Conservation (phyloP, 2,797 vertebrate genomes). For the Tokudaia muenninki region DNA sequence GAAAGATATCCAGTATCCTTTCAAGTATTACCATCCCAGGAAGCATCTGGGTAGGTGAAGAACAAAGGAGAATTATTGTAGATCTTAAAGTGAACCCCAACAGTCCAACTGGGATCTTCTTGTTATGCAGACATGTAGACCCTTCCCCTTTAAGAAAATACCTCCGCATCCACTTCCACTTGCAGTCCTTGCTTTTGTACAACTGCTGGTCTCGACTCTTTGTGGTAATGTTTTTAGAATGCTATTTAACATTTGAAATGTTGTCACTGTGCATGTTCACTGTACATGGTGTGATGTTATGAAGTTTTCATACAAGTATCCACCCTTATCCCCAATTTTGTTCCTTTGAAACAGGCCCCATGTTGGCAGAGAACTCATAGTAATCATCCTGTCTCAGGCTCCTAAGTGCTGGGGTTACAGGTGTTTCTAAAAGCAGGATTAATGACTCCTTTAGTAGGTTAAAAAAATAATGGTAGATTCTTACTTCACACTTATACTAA, state of each 20-base stretch:
- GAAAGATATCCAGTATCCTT: not conserved
- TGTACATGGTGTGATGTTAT: not conserved
- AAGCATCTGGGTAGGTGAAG: not conserved
- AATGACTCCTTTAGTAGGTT: conserved; percentile 47
- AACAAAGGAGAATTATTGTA: not conserved
- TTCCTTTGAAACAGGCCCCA: not conserved
- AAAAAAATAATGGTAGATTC: not conserved
- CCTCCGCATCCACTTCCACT: not conserved
- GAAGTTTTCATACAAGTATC: not conserved
- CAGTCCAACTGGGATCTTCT: not conserved
- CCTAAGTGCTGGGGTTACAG: not conserved
- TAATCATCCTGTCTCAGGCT: not conserved
- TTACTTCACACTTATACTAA: not conserved
- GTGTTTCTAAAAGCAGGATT: conserved; percentile 20
- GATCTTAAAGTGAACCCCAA: not conserved
- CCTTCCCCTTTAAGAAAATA: not conserved
- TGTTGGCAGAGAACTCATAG: not conserved
- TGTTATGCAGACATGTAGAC: not conserved
- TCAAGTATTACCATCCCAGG: not conserved
- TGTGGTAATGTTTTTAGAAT: not conserved
- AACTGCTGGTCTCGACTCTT: not conserved
- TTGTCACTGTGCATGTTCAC: not conserved
- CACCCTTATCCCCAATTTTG: too few species aligned
- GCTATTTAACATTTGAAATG: not conserved
- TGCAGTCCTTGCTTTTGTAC: not conserved